Evolutionary conservation across 2,113 vertebrate genomes (phyloP).

Genomic region (Centropus bengalensis): DNA sequence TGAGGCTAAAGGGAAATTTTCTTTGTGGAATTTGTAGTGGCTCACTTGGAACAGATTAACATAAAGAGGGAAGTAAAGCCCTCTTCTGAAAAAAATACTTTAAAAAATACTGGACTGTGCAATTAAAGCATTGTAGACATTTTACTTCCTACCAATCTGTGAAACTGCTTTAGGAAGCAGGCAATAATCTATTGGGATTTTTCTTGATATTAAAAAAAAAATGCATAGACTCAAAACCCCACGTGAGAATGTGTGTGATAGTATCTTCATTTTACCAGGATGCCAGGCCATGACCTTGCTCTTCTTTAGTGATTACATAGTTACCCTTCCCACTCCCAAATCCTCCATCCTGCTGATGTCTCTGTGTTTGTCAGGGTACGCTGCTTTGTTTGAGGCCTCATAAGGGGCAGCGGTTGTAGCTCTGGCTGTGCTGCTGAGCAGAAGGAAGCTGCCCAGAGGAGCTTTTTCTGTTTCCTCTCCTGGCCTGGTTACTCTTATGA

Average conservation of each 20-base stretch:
- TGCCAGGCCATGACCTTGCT: not conserved
- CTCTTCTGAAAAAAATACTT: not conserved
- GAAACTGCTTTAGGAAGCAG: not conserved
- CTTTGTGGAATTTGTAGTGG: not conserved
- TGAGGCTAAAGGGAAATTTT: not conserved
- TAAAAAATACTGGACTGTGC: not conserved
- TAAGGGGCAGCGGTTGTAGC: not conserved
- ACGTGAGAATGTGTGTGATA: not conserved
- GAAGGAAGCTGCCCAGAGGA: not conserved
- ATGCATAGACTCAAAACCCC: not conserved
- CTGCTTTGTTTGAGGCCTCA: not conserved
- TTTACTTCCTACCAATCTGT: not conserved
- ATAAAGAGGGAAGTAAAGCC: not conserved
- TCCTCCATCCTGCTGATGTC: not conserved
- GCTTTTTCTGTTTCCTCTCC: not conserved
- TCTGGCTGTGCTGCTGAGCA: accelerated
- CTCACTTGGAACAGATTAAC: not conserved
- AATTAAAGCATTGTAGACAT: not conserved
- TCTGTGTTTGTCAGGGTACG: accelerated
- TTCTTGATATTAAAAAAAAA: not conserved
- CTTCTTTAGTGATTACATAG: not conserved
- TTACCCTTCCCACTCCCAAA: not conserved
- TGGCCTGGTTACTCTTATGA: accelerated
- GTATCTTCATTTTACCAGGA: not conserved
- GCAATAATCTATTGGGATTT: not conserved